Evolutionary conservation across 2,888 invertebrate species (phyloP), one percentile per base, ranked within the genome.

Genomic region (Erynnis tages): DNA sequence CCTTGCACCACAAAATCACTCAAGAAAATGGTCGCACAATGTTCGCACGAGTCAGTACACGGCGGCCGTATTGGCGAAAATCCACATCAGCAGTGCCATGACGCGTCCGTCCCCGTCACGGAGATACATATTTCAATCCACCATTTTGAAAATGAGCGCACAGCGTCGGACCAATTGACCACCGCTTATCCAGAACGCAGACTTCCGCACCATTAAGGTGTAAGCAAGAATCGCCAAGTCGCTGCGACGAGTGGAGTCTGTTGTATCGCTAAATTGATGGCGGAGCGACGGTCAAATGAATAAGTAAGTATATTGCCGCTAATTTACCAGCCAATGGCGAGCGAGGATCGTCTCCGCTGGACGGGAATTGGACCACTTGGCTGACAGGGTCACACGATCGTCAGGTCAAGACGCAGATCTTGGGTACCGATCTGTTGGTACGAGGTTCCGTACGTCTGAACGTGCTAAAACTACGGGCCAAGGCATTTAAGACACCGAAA

Each of bases 41-140:
- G 54, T 25, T 25, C 57, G 55, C 60, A 62, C 59, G 57, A 58
- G 53, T 71, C 61, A 67, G 21, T 59, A 59, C 52, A 65, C 71
- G 64, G 62, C 56, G 62, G 88, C 88, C 88, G 75, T 88, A 70
- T 84, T 88, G 88, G 88, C 88, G 87, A 88, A 84, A 48, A 68
- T 61, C 71, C 71, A 72, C 66, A 69, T 71, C 4, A 67, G 61
- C 8, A 66, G 59, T 56, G 63, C 68, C 61, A 73, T 67, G 2
- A 62, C 67, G 34, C 73, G 59, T 40, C 81, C 81, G 56, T 70
- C 79, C 23, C 70, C 72, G 61, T 79, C 79, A 32, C 73, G 69
- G 46, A 76, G 58, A 69, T 65, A 72, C 73, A 80, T 76, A 48
- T 58, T 59, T 79, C 63, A 85, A 67, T 79, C 80, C 62, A 81